Percentiles rank a stretch among this genome's conserved stretches.
Evolutionary conservation across 2,888 invertebrate genomes (phyloP).

Genomic region (Drosophila greeni): DNA sequence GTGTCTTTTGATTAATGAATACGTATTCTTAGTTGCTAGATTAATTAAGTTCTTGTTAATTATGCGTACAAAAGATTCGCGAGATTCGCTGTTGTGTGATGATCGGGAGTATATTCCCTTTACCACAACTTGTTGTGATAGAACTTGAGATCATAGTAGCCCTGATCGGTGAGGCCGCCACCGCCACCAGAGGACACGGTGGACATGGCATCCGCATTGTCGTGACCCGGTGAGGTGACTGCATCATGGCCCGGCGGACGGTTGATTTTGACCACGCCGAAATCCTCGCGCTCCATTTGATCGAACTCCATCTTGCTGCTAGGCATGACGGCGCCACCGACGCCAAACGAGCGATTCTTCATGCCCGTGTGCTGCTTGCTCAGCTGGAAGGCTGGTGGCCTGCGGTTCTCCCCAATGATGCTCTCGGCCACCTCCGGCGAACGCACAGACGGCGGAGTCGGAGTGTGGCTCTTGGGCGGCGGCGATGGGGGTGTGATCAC

Average conservation of each 20-base stretch:
- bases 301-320: conserved; percentile 79
- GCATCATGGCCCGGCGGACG: conserved; percentile 71
- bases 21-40: conserved; percentile 50
- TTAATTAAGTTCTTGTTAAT: conserved; percentile 39
- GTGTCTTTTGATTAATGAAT: conserved; percentile 39
- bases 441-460: conserved; percentile 55
- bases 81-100: conserved; percentile 33
- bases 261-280: conserved; percentile 77
- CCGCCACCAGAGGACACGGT: conserved; percentile 74
- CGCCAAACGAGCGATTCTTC: conserved; percentile 78
- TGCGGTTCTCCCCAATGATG: conserved; percentile 65
- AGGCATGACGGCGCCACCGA: conserved; percentile 78
- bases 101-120: conserved; percentile 44
- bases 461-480: conserved; percentile 45
- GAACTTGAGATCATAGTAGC: conserved; percentile 87
- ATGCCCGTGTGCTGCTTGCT: conserved; percentile 79
- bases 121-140: conserved; percentile 89
- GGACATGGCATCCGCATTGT: conserved; percentile 76
- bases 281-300: conserved; percentile 76
- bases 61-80: conserved; percentile 56
- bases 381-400: conserved; percentile 70
- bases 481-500: conserved; percentile 44
- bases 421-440: conserved; percentile 54
- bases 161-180: conserved; percentile 82
- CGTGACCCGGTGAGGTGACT: conserved; percentile 61